Conservation (phyloP, 2,113 vertebrate genomes). For the Conger conger region DNA sequence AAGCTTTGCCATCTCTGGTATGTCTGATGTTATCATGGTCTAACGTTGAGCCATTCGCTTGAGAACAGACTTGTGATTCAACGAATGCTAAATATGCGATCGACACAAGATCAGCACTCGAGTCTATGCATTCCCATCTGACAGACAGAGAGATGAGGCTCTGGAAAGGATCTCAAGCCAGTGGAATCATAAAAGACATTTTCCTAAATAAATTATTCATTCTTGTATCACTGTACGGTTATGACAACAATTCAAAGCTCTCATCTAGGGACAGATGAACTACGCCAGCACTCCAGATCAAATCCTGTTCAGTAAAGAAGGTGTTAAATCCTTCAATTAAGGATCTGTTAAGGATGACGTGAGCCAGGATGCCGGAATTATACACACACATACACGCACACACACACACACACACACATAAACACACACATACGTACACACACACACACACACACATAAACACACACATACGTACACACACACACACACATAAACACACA, state of each 20-base stretch:
- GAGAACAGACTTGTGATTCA: background rate
- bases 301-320: background rate
- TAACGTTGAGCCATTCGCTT: background rate
- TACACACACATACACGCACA: background rate
- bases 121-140: background rate
- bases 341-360: background rate
- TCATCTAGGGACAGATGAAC: background rate
- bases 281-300: background rate
- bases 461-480: too few relatives aligned
- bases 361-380: background rate
- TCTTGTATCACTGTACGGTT: background rate
- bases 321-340: background rate
- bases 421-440: background rate
- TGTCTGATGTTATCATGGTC: background rate
- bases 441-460: too few relatives aligned
- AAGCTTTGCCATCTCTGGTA: background rate
- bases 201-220: background rate
- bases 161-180: background rate
- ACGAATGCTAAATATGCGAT: background rate
- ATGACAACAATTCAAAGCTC: background rate
- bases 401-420: constrained; percentile 7
- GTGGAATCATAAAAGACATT: background rate
- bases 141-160: background rate
- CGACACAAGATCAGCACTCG: background rate
- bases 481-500: too few relatives aligned